Conservation (phyloP, 2,888 invertebrate species). For the Ichneumon xanthorius region DNA sequence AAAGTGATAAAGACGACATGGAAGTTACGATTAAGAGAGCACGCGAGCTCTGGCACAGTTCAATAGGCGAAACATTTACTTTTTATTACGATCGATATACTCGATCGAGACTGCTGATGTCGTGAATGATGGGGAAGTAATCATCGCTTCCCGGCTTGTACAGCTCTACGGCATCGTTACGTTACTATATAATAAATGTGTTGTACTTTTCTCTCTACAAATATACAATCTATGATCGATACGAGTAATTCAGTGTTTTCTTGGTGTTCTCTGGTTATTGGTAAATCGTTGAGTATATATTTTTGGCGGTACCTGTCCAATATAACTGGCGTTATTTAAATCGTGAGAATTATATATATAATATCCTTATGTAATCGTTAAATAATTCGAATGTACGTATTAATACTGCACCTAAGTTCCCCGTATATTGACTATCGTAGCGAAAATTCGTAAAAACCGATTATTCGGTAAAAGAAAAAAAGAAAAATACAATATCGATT, state of each 20-base stretch:
- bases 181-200: conserved; percentile 30
- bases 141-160: not conserved
- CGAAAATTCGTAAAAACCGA: conserved; percentile 34
- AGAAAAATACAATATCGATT: conserved; percentile 14
- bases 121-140: conserved; percentile 17
- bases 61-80: conserved; percentile 40
- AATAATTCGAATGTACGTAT: conserved; percentile 46
- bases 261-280: conserved; percentile 64
- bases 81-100: conserved; percentile 19
- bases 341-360: conserved; percentile 32
- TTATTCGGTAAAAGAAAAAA: conserved; percentile 29
- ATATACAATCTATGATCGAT: conserved; percentile 56
- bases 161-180: conserved; percentile 9
- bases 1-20: conserved; percentile 35
- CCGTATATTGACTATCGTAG: conserved; percentile 63
- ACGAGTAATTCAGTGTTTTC: conserved; percentile 35
- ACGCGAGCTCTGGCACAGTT: conserved; percentile 37
- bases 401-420: conserved; percentile 56
- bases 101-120: conserved; percentile 22
- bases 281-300: conserved; percentile 47
- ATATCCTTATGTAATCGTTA: conserved; percentile 42
- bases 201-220: conserved; percentile 55
- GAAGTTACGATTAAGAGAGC: conserved; percentile 40
- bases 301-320: conserved; percentile 47
- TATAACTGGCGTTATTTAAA: conserved; percentile 12